Evolutionary conservation across 2,888 invertebrate genomes (phyloP).

Genomic region (Heterodera filipjevi): DNA sequence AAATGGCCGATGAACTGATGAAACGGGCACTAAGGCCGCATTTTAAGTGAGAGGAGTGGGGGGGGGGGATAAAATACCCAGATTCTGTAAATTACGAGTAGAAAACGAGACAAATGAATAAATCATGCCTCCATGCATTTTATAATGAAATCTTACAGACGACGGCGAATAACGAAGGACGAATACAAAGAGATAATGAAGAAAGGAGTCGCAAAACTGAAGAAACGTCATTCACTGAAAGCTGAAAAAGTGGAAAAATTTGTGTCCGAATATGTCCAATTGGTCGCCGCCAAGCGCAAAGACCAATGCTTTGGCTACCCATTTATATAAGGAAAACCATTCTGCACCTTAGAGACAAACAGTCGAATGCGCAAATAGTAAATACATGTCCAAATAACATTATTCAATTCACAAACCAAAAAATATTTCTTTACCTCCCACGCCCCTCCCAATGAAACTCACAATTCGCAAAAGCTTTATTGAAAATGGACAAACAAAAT

Average conservation of each 20-base stretch:
- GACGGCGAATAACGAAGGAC: constrained; percentile 38
- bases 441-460: no score
- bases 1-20: constrained; percentile 36
- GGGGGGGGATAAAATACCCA: no score
- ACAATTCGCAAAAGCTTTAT: no score
- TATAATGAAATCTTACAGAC: constrained; percentile 26
- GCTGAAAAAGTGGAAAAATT: constrained; percentile 35
- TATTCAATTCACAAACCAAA: no score
- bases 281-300: background rate
- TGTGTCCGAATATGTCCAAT: constrained; percentile 33
- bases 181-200: constrained; percentile 43
- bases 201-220: constrained; percentile 36
- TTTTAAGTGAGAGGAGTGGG: constrained; percentile 35
- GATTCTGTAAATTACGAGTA: no score
- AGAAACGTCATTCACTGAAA: constrained; percentile 24
- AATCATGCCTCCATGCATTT: no score
- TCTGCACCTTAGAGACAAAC: no score
- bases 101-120: no score
- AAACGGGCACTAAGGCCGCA: constrained; percentile 39
- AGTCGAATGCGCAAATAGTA: no score
- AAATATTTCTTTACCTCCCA: no score
- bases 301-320: constrained; percentile 1
- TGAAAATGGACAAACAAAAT: no score
- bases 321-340: background rate
- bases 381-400: no score